Conservation (phyloP, 2,797 vertebrate species). For the Rhyacichthys aspro region DNA sequence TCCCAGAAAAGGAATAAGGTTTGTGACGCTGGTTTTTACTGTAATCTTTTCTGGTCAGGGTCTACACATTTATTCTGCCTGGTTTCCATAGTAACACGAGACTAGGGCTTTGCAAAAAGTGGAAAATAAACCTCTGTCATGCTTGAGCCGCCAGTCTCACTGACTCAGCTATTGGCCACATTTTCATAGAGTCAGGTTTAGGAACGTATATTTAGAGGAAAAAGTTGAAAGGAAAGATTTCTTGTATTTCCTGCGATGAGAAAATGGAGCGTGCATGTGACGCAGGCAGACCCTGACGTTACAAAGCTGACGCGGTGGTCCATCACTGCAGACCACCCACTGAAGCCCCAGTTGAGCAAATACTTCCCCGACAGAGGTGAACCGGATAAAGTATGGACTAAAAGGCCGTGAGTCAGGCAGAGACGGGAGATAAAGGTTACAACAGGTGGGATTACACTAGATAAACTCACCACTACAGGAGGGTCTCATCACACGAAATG, state of each 20-base stretch:
- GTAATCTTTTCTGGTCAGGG: not conserved
- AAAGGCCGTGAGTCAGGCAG: slow-evolving; percentile 1
- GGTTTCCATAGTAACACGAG: not conserved
- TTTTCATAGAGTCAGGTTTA: slow-evolving; percentile 4
- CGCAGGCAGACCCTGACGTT: slow-evolving; percentile 41
- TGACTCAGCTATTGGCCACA: slow-evolving; percentile 11
- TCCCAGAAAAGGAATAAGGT: slow-evolving; percentile 31
- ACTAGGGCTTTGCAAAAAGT: not conserved
- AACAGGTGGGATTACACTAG: slow-evolving; percentile 13
- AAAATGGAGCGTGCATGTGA: slow-evolving; percentile 22
- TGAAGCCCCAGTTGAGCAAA: slow-evolving; percentile 20
- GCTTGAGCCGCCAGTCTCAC: not conserved
- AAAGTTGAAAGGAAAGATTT: slow-evolving; percentile 29
- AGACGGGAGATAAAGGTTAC: not conserved
- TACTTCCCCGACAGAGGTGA: slow-evolving; percentile 4
- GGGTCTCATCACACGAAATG: not conserved
- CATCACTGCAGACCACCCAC: slow-evolving; percentile 9
- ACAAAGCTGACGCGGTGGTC: slow-evolving; percentile 1
- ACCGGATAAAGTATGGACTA: not conserved
- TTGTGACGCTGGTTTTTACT: not conserved
- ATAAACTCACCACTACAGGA: slow-evolving; percentile 3
- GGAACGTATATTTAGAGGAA: slow-evolving; percentile 1
- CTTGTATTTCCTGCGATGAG: slow-evolving; percentile 6
- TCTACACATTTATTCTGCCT: too few relatives aligned
- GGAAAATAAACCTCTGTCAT: not conserved